Evolutionary conservation across 2,113 vertebrate genomes (phyloP).

Genomic region (Paramormyrops kingsleyae): DNA sequence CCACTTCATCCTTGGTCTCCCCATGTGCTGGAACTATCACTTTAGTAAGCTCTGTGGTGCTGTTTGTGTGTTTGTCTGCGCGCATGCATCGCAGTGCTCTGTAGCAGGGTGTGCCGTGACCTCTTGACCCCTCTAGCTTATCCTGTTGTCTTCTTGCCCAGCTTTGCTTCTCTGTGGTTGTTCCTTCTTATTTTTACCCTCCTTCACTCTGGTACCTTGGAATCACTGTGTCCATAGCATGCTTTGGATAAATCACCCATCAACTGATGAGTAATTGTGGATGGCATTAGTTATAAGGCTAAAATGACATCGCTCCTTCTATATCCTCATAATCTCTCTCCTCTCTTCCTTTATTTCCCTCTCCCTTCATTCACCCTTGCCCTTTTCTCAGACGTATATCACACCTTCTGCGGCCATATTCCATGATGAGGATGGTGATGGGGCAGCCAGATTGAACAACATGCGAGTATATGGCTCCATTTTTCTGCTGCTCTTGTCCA

Average conservation of each 20-base stretch:
- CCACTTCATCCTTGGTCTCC: background rate
- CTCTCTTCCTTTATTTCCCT: background rate
- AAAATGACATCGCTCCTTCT: background rate
- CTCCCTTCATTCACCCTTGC: background rate
- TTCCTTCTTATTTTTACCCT: background rate
- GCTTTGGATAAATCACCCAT: background rate
- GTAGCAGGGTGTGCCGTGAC: background rate
- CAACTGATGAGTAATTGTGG: background rate
- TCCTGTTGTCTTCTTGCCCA: background rate
- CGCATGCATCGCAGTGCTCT: background rate
- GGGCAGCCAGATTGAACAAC: constrained; percentile 79
- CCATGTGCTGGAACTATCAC: background rate
- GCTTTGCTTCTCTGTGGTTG: background rate
- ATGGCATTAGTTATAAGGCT: background rate
- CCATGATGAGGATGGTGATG: constrained; percentile 56
- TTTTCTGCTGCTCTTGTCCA: constrained; percentile 75
- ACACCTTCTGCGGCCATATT: constrained; percentile 73
- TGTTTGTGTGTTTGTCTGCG: background rate
- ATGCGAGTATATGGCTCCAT: constrained; percentile 84
- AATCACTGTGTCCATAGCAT: background rate
- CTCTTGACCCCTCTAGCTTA: background rate
- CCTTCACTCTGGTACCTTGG: background rate
- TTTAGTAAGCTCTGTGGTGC: background rate
- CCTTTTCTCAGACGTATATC: constrained; percentile 69
- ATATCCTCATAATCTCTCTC: background rate